Evolutionary conservation across 2,113 vertebrate species (phyloP).

Genomic region (Poecilia latipinna): DNA sequence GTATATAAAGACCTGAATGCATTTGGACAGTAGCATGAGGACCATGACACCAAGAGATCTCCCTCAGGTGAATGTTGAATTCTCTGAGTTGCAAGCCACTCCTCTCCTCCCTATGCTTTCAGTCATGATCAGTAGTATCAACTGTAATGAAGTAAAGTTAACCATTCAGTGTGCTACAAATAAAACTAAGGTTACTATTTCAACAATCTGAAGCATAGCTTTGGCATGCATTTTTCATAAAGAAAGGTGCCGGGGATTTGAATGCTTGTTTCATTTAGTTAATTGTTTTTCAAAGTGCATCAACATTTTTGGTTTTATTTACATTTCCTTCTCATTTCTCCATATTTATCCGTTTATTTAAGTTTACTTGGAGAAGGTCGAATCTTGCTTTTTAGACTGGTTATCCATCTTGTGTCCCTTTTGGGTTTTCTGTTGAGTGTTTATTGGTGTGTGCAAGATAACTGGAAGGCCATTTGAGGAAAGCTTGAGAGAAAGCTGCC

Average conservation of each 20-base stretch:
- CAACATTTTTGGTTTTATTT: slow-evolving; percentile 3
- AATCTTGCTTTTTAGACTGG: slow-evolving; percentile 10
- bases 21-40: too few relatives aligned
- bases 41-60: too few relatives aligned
- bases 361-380: slow-evolving; percentile 9
- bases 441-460: slow-evolving; percentile 31
- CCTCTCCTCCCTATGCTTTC: too few relatives aligned
- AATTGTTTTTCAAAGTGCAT: slow-evolving; percentile 9
- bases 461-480: slow-evolving; percentile 5
- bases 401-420: slow-evolving; percentile 34
- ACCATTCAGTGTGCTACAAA: too few relatives aligned
- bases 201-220: too few relatives aligned
- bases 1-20: too few relatives aligned
- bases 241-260: background rate
- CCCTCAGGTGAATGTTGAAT: too few relatives aligned
- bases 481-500: background rate
- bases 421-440: slow-evolving; percentile 24
- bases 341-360: slow-evolving; percentile 5
- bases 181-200: too few relatives aligned
- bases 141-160: too few relatives aligned
- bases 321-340: slow-evolving; percentile 8
- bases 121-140: too few relatives aligned
- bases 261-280: slow-evolving; percentile 6
- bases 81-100: too few relatives aligned
- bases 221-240: background rate